A percentile compares a stretch with the other conserved stretches of the same genome.
phyloP scores from a whole-genome alignment of 1,140 invertebrate genomes.

The Diploscapter pachys region DNA sequence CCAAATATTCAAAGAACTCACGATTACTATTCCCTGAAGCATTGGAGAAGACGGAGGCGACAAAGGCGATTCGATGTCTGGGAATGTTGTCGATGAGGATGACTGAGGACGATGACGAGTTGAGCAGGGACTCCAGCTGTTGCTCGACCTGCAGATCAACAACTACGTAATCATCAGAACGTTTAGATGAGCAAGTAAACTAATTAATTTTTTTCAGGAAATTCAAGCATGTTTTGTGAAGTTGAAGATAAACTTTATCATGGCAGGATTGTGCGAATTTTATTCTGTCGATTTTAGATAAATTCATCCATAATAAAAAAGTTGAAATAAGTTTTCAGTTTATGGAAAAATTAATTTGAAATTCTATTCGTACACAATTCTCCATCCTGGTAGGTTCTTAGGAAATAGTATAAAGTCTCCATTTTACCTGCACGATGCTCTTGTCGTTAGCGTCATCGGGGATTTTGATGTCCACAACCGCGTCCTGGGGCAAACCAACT shows the following conservation, averaged over 20 bases:
- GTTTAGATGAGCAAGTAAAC: too few relatives aligned
- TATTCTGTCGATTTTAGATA: too few relatives aligned
- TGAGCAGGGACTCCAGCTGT: slow-evolving; percentile 69
- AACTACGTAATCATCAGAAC: too few relatives aligned
- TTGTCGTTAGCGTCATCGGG: slow-evolving; percentile 36
- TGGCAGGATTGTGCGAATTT: too few relatives aligned
- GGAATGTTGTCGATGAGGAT: slow-evolving; percentile 94
- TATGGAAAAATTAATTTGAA: not conserved
- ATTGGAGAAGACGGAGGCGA: slow-evolving; percentile 26
- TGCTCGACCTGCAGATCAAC: slow-evolving; percentile 15
- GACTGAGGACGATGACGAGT: slow-evolving; percentile 64
- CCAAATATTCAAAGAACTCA: not conserved
- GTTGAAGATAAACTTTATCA: too few relatives aligned
- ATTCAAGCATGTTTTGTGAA: too few relatives aligned
- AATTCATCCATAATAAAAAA: too few relatives aligned
- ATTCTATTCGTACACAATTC: not conserved
- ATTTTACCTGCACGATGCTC: not conserved
- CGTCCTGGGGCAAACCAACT: slow-evolving; percentile 14
- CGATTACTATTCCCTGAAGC: slow-evolving; percentile 15
- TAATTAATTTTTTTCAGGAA: too few relatives aligned
- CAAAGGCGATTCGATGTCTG: slow-evolving; percentile 62
- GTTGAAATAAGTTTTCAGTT: not conserved
- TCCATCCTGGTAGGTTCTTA: not conserved
- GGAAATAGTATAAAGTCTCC: too few relatives aligned
- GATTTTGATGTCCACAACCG: slow-evolving; percentile 66